These are phyloP conservation scores for Drosophila persimilis DNA, from an alignment of 1,140 invertebrate genomes.

Conservation along the genomic window DNA sequence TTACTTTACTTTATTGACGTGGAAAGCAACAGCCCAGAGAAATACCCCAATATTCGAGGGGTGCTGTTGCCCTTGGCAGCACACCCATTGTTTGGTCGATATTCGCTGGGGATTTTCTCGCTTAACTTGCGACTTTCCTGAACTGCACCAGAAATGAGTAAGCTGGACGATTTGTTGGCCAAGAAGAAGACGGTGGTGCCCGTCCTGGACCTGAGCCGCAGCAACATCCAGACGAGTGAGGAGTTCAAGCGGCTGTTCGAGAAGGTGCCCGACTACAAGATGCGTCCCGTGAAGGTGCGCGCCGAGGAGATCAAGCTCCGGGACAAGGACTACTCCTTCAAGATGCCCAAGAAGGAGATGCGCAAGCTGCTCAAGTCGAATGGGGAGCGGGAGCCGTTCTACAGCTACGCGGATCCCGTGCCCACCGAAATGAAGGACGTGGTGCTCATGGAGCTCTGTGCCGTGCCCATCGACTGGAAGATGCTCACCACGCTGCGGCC, in stretches of 20 bases:
- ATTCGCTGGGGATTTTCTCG: no score
- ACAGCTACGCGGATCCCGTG: conserved; percentile 89
- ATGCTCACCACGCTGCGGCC: conserved; percentile 94
- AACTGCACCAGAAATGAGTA: conserved; percentile 82
- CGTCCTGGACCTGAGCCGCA: conserved; percentile 92
- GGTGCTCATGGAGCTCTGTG: conserved; percentile 89
- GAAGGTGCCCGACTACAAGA: conserved; percentile 95
- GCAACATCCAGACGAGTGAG: conserved; percentile 89
- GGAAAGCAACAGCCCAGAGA: no score
- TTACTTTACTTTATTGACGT: background rate
- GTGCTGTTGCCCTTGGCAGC: background rate
- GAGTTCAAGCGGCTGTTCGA: conserved; percentile 92
- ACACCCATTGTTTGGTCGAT: no score
- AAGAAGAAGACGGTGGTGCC: conserved; percentile 92
- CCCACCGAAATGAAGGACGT: conserved; percentile 90
- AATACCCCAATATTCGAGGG: no score
- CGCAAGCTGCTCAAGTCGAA: conserved; percentile 67
- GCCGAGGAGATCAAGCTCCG: conserved; percentile 88
- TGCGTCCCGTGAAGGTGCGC: conserved; percentile 91
- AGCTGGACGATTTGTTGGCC: conserved; percentile 91
- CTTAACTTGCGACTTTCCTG: no score
- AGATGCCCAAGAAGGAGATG: conserved; percentile 82
- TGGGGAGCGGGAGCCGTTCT: conserved; percentile 71
- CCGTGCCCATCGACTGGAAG: conserved; percentile 95
- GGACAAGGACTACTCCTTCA: conserved; percentile 85